These are phyloP conservation scores for Poecilia picta DNA, from an alignment of 2,797 vertebrate species.

Conservation along the genomic window DNA sequence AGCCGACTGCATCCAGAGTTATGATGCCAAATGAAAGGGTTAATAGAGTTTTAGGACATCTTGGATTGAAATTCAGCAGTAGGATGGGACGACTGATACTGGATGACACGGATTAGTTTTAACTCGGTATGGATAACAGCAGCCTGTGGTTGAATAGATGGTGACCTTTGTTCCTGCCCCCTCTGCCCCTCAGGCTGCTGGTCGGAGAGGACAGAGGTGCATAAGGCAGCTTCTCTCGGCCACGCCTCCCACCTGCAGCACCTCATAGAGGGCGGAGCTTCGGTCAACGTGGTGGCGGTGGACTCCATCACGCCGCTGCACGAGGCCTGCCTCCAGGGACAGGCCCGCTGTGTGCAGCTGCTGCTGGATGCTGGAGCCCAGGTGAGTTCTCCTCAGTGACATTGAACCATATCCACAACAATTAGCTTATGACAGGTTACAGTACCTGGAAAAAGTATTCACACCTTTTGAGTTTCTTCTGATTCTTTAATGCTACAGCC, in stretches of 20 bases:
- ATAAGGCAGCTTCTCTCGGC: constrained; percentile 87
- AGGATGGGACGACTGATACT: background rate
- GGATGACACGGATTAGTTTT: background rate
- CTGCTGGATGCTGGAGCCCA: constrained; percentile 89
- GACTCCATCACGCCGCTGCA: constrained; percentile 95
- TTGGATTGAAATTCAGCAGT: background rate
- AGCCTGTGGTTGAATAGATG: background rate
- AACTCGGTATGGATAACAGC: background rate
- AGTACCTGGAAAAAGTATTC: background rate
- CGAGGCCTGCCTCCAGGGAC: constrained; percentile 87
- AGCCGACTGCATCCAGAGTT: background rate
- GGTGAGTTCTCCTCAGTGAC: constrained; percentile 49
- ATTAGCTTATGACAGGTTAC: background rate
- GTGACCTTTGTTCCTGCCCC: background rate
- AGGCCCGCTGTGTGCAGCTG: constrained; percentile 85
- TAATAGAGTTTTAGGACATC: background rate
- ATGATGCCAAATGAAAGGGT: background rate
- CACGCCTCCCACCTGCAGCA: constrained; percentile 79
- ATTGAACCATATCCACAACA: background rate
- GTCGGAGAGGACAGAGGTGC: constrained; percentile 87
- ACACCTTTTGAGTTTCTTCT: background rate
- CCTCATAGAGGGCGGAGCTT: constrained; percentile 88
- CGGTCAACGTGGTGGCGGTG: constrained; percentile 90
- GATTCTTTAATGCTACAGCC: background rate
- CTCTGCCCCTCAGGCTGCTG: constrained; percentile 70